Percentiles rank a stretch among this genome's conserved stretches.
phyloP scores from a whole-genome alignment of 1,140 invertebrate genomes.

The Zaprionus taronus region DNA sequence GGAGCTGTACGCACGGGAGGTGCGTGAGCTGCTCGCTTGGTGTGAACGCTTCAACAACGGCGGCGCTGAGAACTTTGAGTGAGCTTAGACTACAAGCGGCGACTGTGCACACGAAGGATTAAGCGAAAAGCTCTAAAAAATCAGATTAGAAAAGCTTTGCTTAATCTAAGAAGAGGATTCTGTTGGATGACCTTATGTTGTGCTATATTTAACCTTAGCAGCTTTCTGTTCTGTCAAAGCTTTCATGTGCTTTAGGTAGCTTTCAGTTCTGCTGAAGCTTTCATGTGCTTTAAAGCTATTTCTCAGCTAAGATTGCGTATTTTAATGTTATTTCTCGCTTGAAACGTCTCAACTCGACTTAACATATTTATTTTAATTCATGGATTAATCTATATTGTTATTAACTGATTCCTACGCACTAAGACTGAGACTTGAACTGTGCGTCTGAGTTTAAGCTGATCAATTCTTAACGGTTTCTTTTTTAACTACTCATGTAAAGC shows the following conservation, averaged over 20 bases:
- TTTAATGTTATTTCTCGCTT: not conserved
- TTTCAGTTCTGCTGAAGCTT: not conserved
- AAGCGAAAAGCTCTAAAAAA: not conserved
- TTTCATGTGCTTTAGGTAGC: not conserved
- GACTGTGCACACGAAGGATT: constrained; percentile 1
- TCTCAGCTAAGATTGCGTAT: not conserved
- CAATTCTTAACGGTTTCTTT: constrained; percentile 59
- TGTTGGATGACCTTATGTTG: not conserved
- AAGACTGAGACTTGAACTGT: constrained; percentile 60
- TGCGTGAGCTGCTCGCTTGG: constrained; percentile 75
- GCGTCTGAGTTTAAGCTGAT: constrained; percentile 50
- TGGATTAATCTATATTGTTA: constrained; percentile 14
- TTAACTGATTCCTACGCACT: constrained; percentile 23
- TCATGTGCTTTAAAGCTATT: not conserved
- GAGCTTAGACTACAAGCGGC: constrained; percentile 1
- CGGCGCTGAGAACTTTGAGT: constrained; percentile 75
- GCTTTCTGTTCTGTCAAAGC: not conserved
- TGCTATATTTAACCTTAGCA: not conserved
- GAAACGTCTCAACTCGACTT: not conserved
- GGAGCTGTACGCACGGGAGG: constrained; percentile 74
- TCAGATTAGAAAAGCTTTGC: not conserved
- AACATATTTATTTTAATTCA: not conserved
- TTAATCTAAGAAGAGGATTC: not conserved
- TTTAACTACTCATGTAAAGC: constrained; percentile 31
- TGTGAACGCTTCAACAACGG: constrained; percentile 82